Evolutionary conservation across 2,113 vertebrate species (phyloP), one percentile per base, ranked within the genome.

Genomic region (Grallaria varia): DNA sequence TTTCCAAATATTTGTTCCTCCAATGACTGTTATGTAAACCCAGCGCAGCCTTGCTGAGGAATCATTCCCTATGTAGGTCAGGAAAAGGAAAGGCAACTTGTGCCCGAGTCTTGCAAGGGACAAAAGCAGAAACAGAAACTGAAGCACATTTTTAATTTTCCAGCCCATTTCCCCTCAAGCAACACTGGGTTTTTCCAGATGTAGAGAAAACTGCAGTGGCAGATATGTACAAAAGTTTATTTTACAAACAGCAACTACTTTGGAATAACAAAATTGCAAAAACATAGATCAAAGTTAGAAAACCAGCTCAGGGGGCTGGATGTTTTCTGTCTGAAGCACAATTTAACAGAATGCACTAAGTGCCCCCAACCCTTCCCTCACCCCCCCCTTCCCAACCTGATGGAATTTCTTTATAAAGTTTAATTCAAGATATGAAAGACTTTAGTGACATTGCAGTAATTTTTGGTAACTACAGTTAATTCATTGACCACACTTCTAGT

Each of bases 191-290:
- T 85, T 77, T 67, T 74, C 74, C 92, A 90, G 81, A 68, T 56
- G 71, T 20, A 96, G 94, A 97, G 89, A 96, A 94, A 97, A 87
- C 53, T 93, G 91, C 83, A 42, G 76, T 58, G 83, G 76, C 81
- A 90, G 90, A 69, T 97, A 94, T 87, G 81, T 98, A 98, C 97
- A 98, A 97, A 98, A 97, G 88, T 95, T 93, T 97, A 96, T 97
- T 95, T 96, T 97, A 97, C 76, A 91, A 97, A 96, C 77, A 85
- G 95, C 93, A 62, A 77, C 93, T 96, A 85, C 87, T 96, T 91
- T 71, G 53, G 81, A 86, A 88, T 95, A 95, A 97, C 95, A 96
- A 96, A 96, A 97, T 84, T 97, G 95, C 96, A 97, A 93, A 96
- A 97, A 94, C 94, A 58, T 21, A 84, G 85, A 83, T 75, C 82